Evolutionary conservation across 2,888 invertebrate genomes (phyloP).

Genomic region (Orthonychiurus folsomi): DNA sequence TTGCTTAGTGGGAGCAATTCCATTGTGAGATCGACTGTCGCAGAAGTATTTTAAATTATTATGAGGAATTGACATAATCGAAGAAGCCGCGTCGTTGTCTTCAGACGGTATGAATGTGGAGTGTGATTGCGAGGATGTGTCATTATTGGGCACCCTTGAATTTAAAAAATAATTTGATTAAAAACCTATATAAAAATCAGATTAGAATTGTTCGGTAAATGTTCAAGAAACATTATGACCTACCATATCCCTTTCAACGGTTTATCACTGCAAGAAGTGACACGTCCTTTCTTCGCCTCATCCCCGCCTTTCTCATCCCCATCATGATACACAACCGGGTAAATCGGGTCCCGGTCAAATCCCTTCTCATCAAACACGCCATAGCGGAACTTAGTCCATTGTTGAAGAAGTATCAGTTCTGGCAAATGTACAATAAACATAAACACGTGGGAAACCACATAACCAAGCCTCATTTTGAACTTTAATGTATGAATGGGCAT

Average conservation of each 20-base stretch:
- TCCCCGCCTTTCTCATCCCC: conserved; percentile 43
- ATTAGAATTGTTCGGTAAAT: too few species aligned
- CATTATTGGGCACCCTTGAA: too few species aligned
- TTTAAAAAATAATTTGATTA: too few species aligned
- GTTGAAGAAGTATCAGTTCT: conserved; percentile 49
- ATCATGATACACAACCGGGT: conserved; percentile 50
- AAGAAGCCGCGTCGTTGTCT: conserved; percentile 39
- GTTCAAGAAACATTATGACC: too few species aligned
- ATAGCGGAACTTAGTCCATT: conserved; percentile 60
- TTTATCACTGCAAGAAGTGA: conserved; percentile 41
- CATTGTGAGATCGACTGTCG: conserved; percentile 54
- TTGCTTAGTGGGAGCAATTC: conserved; percentile 57
- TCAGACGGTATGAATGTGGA: too few species aligned
- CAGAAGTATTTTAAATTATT: too few species aligned
- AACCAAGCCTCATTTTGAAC: too few species aligned
- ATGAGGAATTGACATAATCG: conserved; percentile 42
- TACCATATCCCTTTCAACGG: conserved; percentile 40
- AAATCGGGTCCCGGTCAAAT: conserved; percentile 51
- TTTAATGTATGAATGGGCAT: too few species aligned
- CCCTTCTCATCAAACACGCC: conserved; percentile 61
- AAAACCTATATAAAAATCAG: too few species aligned
- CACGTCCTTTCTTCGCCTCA: conserved; percentile 27
- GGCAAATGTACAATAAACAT: too few species aligned
- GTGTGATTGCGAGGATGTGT: too few species aligned
- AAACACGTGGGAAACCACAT: too few species aligned